Evolutionary conservation across 2,797 vertebrate genomes (phyloP).

Genomic region (Pogoniulus pusillus): DNA sequence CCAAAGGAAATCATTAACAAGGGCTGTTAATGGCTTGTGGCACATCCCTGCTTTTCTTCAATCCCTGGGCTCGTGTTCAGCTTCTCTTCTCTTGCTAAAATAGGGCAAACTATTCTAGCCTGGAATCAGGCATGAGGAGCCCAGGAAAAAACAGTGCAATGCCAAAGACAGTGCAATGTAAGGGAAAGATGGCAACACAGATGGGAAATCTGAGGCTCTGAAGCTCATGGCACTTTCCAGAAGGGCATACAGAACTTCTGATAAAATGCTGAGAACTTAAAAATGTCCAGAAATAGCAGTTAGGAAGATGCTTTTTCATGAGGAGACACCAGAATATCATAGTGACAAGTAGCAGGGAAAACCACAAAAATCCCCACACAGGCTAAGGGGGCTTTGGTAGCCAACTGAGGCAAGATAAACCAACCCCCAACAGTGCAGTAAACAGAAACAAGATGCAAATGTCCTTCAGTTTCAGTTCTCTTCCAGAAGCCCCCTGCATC

Average conservation of each 20-base stretch:
- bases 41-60: background rate
- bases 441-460: background rate
- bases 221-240: background rate
- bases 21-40: background rate
- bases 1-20: background rate
- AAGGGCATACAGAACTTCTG: background rate
- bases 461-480: background rate
- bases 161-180: background rate
- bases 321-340: background rate
- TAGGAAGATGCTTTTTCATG: background rate
- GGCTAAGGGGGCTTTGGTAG: background rate
- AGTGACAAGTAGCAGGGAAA: background rate
- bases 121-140: background rate
- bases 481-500: background rate
- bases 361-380: fast-evolving
- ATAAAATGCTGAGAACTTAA: background rate
- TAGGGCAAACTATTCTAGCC: background rate
- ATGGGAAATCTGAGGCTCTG: background rate
- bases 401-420: background rate
- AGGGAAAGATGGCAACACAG: background rate
- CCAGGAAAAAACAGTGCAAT: background rate
- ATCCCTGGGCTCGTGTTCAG: background rate
- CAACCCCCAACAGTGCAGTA: background rate
- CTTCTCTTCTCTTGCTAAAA: background rate
- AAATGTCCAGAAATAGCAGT: background rate